These are phyloP conservation scores for Lacerta viridis DNA, from an alignment of 2,797 vertebrate genomes.

Conservation along the genomic window DNA sequence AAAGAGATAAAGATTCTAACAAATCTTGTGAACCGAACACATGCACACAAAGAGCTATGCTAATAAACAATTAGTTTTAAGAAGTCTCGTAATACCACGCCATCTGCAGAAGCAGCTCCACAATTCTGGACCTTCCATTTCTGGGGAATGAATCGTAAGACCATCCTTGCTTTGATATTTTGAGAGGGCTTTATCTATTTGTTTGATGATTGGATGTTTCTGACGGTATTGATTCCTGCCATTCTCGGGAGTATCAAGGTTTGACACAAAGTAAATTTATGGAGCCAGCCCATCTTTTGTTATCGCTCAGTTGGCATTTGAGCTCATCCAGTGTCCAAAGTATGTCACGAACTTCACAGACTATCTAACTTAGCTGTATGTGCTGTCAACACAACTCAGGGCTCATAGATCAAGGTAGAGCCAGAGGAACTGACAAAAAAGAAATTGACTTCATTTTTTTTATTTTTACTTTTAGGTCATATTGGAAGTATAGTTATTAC, in stretches of 20 bases:
- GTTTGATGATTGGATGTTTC: conserved; percentile 56
- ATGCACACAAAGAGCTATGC: not conserved
- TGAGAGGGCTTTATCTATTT: conserved; percentile 54
- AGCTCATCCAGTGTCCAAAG: conserved; percentile 60
- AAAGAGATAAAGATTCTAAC: not conserved
- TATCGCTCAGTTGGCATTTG: conserved; percentile 48
- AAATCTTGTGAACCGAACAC: not conserved
- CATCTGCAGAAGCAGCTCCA: not conserved
- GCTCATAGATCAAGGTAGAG: conserved; percentile 7
- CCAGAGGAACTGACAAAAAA: conserved; percentile 16
- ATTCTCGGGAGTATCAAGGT: conserved; percentile 30
- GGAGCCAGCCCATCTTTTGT: conserved; percentile 57
- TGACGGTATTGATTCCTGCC: conserved; percentile 47
- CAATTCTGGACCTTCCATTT: not conserved
- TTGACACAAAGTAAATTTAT: conserved; percentile 55
- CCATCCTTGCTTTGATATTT: conserved; percentile 44
- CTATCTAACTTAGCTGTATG: conserved; percentile 49
- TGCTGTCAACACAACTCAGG: conserved; percentile 39
- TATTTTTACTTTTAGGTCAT: conserved; percentile 4
- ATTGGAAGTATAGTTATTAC: conserved; percentile 14
- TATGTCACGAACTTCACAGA: conserved; percentile 46
- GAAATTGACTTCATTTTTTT: conserved; percentile 32
- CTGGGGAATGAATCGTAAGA: conserved; percentile 7
- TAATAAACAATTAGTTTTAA: not conserved
- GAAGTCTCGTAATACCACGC: not conserved